phyloP scores from a whole-genome alignment of 2,113 vertebrate species.

The Hippocampus zosterae region DNA sequence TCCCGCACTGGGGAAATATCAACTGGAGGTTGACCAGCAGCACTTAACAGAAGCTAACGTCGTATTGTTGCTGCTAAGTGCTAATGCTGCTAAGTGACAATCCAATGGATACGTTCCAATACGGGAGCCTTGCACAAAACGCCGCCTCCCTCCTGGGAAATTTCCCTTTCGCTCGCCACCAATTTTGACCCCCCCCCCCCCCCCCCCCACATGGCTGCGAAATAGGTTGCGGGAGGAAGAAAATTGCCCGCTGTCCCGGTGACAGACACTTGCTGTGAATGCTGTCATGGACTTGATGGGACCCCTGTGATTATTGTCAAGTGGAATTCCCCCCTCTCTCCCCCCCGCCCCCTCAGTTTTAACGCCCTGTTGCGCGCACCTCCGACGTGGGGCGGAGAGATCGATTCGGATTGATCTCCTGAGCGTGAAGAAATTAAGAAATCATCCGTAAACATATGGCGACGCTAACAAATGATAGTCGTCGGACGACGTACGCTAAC shows the following conservation, averaged over 20 bases:
- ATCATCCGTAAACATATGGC: no score
- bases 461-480: no score
- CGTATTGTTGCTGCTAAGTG: conserved; percentile 39
- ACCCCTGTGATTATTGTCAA: conserved; percentile 54
- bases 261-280: conserved; percentile 56
- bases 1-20: no score
- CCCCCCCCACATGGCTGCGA: conserved; percentile 16
- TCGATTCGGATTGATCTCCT: conserved; percentile 14
- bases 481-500: no score
- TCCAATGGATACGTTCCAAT: conserved; percentile 43
- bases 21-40: background rate
- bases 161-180: conserved; percentile 50
- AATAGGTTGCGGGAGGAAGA: conserved; percentile 49
- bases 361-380: conserved; percentile 13
- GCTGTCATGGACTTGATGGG: conserved; percentile 54
- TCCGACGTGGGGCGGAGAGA: conserved; percentile 15
- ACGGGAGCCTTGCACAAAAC: conserved; percentile 51
- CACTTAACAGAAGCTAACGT: conserved; percentile 5
- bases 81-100: conserved; percentile 42
- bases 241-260: conserved; percentile 43
- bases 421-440: background rate
- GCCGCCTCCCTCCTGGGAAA: conserved; percentile 57
- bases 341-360: conserved; percentile 13
- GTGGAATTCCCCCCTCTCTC: conserved; percentile 32
- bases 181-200: conserved; percentile 19